Evolutionary conservation across 2,888 invertebrate species (phyloP).

Genomic region (Oligia latruncula): DNA sequence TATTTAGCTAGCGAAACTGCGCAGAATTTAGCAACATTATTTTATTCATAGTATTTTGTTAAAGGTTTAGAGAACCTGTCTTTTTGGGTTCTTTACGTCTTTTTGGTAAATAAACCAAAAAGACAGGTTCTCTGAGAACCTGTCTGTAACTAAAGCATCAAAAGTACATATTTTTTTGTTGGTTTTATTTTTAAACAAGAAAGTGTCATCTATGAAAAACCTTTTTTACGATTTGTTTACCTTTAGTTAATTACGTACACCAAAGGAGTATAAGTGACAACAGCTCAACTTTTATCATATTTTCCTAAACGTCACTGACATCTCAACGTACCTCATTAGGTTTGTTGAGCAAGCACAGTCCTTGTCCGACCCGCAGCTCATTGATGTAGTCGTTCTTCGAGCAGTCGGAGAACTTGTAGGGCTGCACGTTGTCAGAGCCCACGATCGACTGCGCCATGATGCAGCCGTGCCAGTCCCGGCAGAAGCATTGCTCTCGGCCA

Average conservation of each 20-base stretch:
- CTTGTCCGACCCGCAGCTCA: conserved; percentile 95
- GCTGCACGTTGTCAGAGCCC: conserved; percentile 97
- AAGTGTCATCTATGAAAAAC: background rate
- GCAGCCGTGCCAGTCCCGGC: conserved; percentile 98
- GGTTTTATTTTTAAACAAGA: no score
- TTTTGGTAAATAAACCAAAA: no score
- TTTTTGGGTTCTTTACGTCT: background rate
- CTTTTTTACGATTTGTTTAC: background rate
- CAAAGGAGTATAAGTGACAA: background rate
- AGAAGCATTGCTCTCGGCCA: conserved; percentile 95
- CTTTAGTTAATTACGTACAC: background rate
- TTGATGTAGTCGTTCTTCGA: conserved; percentile 97
- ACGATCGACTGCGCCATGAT: conserved; percentile 98
- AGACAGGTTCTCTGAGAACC: no score
- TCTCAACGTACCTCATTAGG: conserved; percentile 94
- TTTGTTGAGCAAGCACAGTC: conserved; percentile 97
- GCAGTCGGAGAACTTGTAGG: conserved; percentile 99
- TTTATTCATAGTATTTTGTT: background rate
- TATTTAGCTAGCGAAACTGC: background rate
- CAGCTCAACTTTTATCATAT: background rate
- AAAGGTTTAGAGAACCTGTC: background rate
- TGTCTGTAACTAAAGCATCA: no score
- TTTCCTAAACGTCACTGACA: background rate
- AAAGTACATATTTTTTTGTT: no score
- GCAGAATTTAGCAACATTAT: background rate